A percentile compares a stretch with the other conserved stretches of the same genome.
phyloP scores from a whole-genome alignment of 2,113 vertebrate species.

The Spea multiplicata region DNA sequence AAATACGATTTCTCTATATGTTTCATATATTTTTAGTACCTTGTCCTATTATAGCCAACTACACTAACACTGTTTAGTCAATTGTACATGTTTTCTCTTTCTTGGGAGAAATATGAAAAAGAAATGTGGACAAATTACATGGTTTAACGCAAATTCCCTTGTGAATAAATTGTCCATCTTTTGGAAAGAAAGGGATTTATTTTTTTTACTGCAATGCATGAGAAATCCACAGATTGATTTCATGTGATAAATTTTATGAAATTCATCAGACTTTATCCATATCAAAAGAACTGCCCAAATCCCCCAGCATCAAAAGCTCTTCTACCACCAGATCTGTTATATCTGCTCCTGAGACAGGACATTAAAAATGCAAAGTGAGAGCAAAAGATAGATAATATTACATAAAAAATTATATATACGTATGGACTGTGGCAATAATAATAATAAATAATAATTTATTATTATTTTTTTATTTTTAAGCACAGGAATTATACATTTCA shows the following conservation, averaged over 20 bases:
- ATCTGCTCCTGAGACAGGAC: neutral
- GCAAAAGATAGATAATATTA: no score
- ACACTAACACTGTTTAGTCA: neutral
- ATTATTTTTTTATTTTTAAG: no score
- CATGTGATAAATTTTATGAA: conserved; percentile 17
- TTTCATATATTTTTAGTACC: no score
- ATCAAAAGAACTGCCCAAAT: neutral
- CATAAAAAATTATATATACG: no score
- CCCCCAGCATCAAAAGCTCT: neutral
- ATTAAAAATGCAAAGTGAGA: no score
- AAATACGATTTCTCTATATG: no score
- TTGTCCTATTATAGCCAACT: no score
- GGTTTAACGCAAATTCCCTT: conserved; percentile 7
- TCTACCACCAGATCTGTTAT: conserved; percentile 13
- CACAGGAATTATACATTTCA: no score
- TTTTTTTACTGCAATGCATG: neutral
- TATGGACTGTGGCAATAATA: no score
- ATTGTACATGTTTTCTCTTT: neutral
- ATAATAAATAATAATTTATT: no score
- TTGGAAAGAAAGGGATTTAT: conserved; percentile 17
- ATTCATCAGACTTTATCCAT: conserved; percentile 1
- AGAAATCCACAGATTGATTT: conserved; percentile 11
- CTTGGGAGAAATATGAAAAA: neutral
- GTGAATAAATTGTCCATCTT: conserved; percentile 4
- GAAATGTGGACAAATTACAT: neutral